These are phyloP conservation scores for Drosophila guanche DNA, from an alignment of 1,140 invertebrate species.

Conservation along the genomic window DNA sequence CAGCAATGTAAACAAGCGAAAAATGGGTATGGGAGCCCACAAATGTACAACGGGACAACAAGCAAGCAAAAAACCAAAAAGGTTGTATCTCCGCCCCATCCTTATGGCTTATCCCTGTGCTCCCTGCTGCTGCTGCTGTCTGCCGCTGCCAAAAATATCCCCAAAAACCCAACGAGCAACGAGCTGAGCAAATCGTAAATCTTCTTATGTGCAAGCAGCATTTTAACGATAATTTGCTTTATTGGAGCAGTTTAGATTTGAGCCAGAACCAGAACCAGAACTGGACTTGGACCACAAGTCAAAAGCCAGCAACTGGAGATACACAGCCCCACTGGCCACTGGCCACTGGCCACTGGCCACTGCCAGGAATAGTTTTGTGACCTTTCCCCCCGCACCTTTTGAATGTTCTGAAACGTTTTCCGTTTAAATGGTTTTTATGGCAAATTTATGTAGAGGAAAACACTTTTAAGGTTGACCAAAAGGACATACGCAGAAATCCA, in stretches of 20 bases:
- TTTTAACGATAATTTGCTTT: slow-evolving; percentile 83
- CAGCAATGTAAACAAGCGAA: slow-evolving; percentile 62
- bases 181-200: slow-evolving; percentile 80
- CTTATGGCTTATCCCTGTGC: not conserved
- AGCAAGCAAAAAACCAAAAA: slow-evolving; percentile 44
- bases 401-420: slow-evolving; percentile 78
- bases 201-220: slow-evolving; percentile 82
- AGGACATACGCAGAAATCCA: slow-evolving; percentile 77
- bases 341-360: too few species aligned
- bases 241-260: slow-evolving; percentile 81
- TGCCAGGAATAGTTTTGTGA: slow-evolving; percentile 39
- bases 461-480: slow-evolving; percentile 75
- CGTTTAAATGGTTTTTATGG: slow-evolving; percentile 82
- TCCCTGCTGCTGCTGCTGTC: slow-evolving; percentile 21
- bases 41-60: slow-evolving; percentile 60
- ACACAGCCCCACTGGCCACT: too few species aligned
- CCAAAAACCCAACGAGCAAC: slow-evolving; percentile 50
- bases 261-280: slow-evolving; percentile 40
- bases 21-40: slow-evolving; percentile 42
- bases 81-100: slow-evolving; percentile 12
- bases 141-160: slow-evolving; percentile 46
- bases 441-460: slow-evolving; percentile 82
- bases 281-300: slow-evolving; percentile 56
- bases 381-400: slow-evolving; percentile 45
- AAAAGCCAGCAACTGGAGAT: slow-evolving; percentile 60